Conservation (phyloP, 2,113 vertebrate species). For the Bothrops jararaca region DNA sequence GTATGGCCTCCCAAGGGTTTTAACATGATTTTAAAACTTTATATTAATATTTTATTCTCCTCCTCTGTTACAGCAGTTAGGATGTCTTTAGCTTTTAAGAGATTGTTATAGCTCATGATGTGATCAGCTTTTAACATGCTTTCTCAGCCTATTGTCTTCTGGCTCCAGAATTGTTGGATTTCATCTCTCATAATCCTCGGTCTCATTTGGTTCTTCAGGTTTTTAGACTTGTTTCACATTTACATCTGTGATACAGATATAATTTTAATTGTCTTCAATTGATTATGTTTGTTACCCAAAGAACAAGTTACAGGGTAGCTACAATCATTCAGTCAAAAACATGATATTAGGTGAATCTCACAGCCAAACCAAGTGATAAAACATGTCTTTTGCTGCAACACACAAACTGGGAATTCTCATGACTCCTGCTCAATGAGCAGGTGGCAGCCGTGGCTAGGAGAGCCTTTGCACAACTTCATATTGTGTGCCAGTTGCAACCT, state of each 20-base stretch:
- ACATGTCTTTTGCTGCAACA: background rate
- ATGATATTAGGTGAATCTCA: background rate
- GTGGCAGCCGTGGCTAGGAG: background rate
- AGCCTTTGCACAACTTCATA: background rate
- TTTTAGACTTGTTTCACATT: background rate
- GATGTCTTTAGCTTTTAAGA: background rate
- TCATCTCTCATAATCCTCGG: background rate
- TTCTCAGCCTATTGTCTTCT: background rate
- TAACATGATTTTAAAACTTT: background rate
- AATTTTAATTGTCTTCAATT: background rate
- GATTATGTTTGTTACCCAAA: background rate
- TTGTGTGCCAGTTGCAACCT: background rate
- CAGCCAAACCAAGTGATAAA: background rate
- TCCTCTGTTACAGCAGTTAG: background rate
- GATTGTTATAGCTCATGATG: background rate
- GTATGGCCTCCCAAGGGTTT: background rate
- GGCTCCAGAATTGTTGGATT: background rate
- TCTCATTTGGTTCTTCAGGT: background rate
- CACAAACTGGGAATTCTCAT: background rate
- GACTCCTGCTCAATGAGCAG: background rate
- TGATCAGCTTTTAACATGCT: background rate
- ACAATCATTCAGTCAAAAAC: background rate
- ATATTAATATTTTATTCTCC: background rate
- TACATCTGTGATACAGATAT: background rate
- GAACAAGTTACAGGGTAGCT: background rate